Evolutionary conservation across 2,797 vertebrate species (phyloP), one percentile per base, ranked within the genome.

Genomic region (Corythornis leucogaster): DNA sequence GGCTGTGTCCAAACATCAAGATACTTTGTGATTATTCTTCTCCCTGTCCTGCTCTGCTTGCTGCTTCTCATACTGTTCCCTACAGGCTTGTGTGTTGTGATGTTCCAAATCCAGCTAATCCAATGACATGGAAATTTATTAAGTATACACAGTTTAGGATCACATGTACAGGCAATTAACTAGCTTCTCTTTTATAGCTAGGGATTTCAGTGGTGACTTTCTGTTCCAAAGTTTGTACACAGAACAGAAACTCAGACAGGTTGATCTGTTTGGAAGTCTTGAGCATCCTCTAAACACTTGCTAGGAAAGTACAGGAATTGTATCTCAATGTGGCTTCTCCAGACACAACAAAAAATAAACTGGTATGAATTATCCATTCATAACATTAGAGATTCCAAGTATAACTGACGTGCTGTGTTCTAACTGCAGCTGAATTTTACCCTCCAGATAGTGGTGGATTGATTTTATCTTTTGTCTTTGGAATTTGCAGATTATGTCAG

Each of bases 271-370:
- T 50, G 43, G 12, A 33, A 62, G 26, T 51, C 38, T 10, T 8
- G 6, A 42, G 21, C 8, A 17, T 38, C 14, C 2, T 90, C 53
- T 35, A 19, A 70, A 50, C 5, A 30, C 22, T 45, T 50, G 8
- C 9, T 15, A 3, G 35, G 18, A 3, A 48, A 76, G 25, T 26
- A 40, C 5, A 46, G 16, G 9, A 63, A 8, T 11, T 4, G 0
- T n/a, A 38, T 70, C 24, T 31, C 15, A 26, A 0, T 4, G 1
- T 13, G 9, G 5, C 40, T 76, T 77, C 12, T 59, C 18, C 17
- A 74, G 35, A 26, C 4, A 9, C 21, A 77, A 54, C 6, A 31
- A 22, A 80, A 87, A 8, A 62, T 57, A 22, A 48, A 12, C 8
- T 19, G 8, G 8, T 13, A 38, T 0, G 5, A 69, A 18, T 69